Conservation (phyloP, 2,113 vertebrate species). For the Siphamia tubifer region DNA sequence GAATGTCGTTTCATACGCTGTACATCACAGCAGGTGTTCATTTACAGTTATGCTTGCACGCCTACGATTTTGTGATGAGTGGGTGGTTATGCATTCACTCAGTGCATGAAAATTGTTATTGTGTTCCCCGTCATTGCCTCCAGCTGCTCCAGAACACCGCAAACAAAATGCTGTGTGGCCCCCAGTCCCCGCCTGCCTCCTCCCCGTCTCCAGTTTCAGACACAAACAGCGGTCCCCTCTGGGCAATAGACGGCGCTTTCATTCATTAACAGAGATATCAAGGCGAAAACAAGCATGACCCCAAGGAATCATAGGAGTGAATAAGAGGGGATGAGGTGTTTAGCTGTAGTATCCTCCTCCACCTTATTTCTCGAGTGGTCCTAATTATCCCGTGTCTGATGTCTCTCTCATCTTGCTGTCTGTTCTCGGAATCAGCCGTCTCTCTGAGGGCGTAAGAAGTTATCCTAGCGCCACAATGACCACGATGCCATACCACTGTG, state of each 20-base stretch:
- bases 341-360: slow-evolving; percentile 44
- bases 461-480: slow-evolving; percentile 1
- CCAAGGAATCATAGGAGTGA: slow-evolving; percentile 35
- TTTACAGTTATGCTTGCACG: slow-evolving; percentile 39
- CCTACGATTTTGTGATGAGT: slow-evolving; percentile 55
- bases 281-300: slow-evolving; percentile 61
- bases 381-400: slow-evolving; percentile 71
- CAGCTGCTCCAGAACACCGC: slow-evolving; percentile 71
- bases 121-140: slow-evolving; percentile 68
- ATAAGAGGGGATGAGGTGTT: slow-evolving; percentile 42
- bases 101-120: slow-evolving; percentile 61
- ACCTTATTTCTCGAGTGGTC: slow-evolving; percentile 52
- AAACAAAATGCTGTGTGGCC: slow-evolving; percentile 48
- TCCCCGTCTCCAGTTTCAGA: slow-evolving; percentile 30
- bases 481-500: slow-evolving; percentile 6
- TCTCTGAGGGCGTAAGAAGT: slow-evolving; percentile 11
- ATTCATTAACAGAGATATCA: slow-evolving; percentile 72
- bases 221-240: slow-evolving; percentile 47
- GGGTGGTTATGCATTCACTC: slow-evolving; percentile 55
- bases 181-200: background rate
- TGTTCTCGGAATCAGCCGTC: slow-evolving; percentile 18
- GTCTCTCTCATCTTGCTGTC: slow-evolving; percentile 58
- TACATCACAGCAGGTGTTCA: slow-evolving; percentile 48
- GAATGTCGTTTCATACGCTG: slow-evolving; percentile 16
- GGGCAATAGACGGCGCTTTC: slow-evolving; percentile 46